Conservation (phyloP, 2,888 invertebrate species). For the Hipparchia semele region DNA sequence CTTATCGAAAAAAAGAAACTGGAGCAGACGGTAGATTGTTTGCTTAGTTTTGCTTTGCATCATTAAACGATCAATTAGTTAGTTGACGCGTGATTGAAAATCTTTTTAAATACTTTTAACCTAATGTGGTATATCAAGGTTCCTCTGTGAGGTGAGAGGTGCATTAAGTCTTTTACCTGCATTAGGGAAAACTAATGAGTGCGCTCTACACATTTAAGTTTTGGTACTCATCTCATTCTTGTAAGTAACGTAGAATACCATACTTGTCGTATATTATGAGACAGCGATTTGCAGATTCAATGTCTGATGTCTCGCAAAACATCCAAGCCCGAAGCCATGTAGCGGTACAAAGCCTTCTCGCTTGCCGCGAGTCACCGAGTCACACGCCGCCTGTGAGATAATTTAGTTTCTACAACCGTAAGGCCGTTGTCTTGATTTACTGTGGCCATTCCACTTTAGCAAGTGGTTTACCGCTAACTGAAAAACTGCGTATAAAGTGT, state of each 20-base stretch:
- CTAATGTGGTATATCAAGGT: background rate
- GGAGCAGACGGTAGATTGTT: background rate
- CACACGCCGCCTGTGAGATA: slow-evolving; percentile 13
- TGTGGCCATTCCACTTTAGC: slow-evolving; percentile 16
- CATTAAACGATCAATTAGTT: background rate
- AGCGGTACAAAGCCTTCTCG: background rate
- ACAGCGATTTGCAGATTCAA: background rate
- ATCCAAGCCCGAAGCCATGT: background rate
- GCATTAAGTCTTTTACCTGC: background rate
- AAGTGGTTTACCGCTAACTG: slow-evolving; percentile 27
- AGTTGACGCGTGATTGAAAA: background rate
- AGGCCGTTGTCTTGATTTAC: slow-evolving; percentile 30
- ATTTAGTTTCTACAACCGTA: slow-evolving; percentile 32
- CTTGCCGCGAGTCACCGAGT: slow-evolving; percentile 7
- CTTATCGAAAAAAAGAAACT: too few relatives aligned
- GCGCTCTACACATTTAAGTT: background rate
- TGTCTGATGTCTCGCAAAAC: background rate
- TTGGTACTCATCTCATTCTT: background rate
- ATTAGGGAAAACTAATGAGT: background rate
- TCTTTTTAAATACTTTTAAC: background rate
- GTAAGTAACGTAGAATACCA: background rate
- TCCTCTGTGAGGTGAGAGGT: background rate
- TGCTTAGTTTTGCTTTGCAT: background rate
- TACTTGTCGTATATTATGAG: background rate
- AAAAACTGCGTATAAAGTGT: background rate